These are phyloP conservation scores for Nesogale talazaci DNA, from an alignment of 2,113 vertebrate genomes.

Conservation along the genomic window DNA sequence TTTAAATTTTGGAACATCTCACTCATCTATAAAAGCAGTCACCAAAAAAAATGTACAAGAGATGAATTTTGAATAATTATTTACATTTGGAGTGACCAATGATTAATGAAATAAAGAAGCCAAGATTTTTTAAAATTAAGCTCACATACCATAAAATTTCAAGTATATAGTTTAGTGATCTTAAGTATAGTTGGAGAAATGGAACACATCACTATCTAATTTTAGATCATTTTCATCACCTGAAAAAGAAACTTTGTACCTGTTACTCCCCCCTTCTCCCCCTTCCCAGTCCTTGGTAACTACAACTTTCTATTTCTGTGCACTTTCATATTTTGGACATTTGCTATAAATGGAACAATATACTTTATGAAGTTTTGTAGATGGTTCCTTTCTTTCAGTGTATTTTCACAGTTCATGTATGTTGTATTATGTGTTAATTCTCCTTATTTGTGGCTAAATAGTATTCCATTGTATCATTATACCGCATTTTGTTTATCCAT, in stretches of 20 bases:
- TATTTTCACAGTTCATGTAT: conserved; percentile 29
- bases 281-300: not conserved
- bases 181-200: not conserved
- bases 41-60: not conserved
- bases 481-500: not conserved
- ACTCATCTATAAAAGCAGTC: not conserved
- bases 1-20: not conserved
- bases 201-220: not conserved
- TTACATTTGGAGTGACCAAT: conserved; percentile 23
- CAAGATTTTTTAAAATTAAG: not conserved
- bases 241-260: not conserved
- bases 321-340: conserved; percentile 25
- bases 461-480: not conserved
- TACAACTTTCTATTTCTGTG: not conserved
- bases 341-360: not conserved
- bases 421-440: not conserved
- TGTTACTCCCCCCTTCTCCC: not conserved
- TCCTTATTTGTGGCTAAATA: not conserved
- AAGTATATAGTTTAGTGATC: not conserved
- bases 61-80: conserved; percentile 38
- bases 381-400: not conserved
- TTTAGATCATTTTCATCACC: not conserved
- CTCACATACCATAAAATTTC: not conserved
- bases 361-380: not conserved
- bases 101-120: not conserved